Percentiles rank a stretch among this genome's conserved stretches.
These are phyloP conservation scores for Leptonema lineaticorne DNA, from an alignment of 1,140 invertebrate species.

Conservation along the genomic window DNA sequence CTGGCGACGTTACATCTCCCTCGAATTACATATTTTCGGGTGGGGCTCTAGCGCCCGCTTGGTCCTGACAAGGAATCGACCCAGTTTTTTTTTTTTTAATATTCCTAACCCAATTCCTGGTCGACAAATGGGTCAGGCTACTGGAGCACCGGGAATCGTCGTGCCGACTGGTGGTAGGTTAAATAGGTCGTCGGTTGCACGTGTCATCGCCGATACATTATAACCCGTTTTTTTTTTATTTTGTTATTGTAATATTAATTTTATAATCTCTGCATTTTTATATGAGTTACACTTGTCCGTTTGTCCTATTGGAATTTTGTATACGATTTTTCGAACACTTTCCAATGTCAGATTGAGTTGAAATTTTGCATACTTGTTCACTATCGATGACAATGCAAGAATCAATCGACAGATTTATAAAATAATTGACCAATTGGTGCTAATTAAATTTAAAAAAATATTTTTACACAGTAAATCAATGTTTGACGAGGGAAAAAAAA, in stretches of 20 bases:
- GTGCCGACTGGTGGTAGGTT: slow-evolving; percentile 13
- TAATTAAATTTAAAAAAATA: too few species aligned
- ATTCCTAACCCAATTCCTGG: slow-evolving; percentile 22
- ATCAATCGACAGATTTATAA: too few species aligned
- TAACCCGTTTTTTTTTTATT: not conserved
- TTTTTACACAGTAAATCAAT: not conserved
- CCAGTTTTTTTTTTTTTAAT: slow-evolving; percentile 2
- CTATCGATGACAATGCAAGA: too few species aligned
- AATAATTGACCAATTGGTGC: too few species aligned
- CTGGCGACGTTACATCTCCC: not conserved
- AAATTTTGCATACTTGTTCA: too few species aligned
- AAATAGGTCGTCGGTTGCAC: slow-evolving; percentile 7
- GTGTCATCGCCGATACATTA: not conserved
- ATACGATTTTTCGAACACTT: too few species aligned
- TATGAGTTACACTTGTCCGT: too few species aligned
- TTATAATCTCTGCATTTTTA: too few species aligned
- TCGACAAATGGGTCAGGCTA: slow-evolving; percentile 23
- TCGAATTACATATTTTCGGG: not conserved
- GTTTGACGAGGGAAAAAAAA: not conserved
- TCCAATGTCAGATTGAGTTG: too few species aligned
- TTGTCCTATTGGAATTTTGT: too few species aligned
- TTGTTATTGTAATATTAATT: too few species aligned
- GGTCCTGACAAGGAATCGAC: slow-evolving; percentile 26
- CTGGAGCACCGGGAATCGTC: slow-evolving; percentile 21
- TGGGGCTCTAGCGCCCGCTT: not conserved